Percentiles rank a stretch among this genome's conserved stretches.
These are phyloP conservation scores for Laothoe populi DNA, from an alignment of 2,888 invertebrate species.

Conservation along the genomic window DNA sequence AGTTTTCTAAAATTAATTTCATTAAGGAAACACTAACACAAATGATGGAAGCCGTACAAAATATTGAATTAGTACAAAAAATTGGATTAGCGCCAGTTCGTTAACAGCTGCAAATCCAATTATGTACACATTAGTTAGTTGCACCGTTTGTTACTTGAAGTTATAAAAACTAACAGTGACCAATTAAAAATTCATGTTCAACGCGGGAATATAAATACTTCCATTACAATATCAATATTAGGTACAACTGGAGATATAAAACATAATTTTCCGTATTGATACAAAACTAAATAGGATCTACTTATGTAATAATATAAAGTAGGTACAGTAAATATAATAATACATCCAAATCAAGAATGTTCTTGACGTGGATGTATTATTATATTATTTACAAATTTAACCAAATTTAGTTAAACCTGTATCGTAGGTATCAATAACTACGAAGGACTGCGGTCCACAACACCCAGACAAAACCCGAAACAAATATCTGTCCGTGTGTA, in stretches of 20 bases:
- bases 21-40: too few relatives aligned
- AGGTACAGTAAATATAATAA: not conserved
- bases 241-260: not conserved
- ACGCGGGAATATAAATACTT: too few relatives aligned
- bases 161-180: not conserved
- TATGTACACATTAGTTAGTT: not conserved
- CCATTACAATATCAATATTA: too few relatives aligned
- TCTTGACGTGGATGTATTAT: too few relatives aligned
- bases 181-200: not conserved
- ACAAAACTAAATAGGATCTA: not conserved
- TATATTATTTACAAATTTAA: too few relatives aligned
- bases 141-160: not conserved
- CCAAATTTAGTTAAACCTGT: too few relatives aligned
- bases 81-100: conserved; percentile 2
- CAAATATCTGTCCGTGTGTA: too few relatives aligned
- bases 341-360: not conserved
- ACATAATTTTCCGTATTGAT: not conserved
- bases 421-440: too few relatives aligned
- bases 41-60: conserved; percentile 3
- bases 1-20: too few relatives aligned
- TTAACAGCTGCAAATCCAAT: conserved; percentile 13
- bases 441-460: too few relatives aligned
- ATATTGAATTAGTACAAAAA: conserved; percentile 10
- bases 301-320: not conserved
- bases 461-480: too few relatives aligned